Evolutionary conservation across 1,140 invertebrate species (phyloP).

Genomic region (Drosophila azteca): DNA sequence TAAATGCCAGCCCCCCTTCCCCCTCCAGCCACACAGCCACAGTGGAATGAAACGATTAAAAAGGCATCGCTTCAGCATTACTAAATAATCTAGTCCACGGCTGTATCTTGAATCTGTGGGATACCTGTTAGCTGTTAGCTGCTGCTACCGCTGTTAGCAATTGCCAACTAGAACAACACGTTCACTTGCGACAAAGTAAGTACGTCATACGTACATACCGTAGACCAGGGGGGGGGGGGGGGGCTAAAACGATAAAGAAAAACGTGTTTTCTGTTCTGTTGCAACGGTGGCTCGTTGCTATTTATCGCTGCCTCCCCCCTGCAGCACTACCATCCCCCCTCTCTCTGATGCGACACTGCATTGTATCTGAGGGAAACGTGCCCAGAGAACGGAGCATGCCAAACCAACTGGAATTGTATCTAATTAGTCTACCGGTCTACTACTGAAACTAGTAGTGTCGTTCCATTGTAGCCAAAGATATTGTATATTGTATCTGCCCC

Average conservation of each 20-base stretch:
- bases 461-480: conserved; percentile 5
- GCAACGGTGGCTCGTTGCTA: conserved; percentile 63
- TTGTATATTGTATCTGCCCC: conserved; percentile 4
- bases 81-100: too few relatives aligned
- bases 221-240: not conserved
- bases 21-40: not conserved
- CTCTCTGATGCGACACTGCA: not conserved
- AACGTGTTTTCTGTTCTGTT: conserved; percentile 78
- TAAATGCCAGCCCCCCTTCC: not conserved
- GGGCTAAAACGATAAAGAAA: conserved; percentile 58
- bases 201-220: conserved; percentile 37
- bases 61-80: too few relatives aligned
- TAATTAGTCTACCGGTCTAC: conserved; percentile 75
- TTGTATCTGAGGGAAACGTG: conserved; percentile 64
- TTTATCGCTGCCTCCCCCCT: conserved; percentile 56
- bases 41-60: conserved; percentile 24
- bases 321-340: not conserved
- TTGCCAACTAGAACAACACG: conserved; percentile 80
- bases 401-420: conserved; percentile 77
- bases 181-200: conserved; percentile 74
- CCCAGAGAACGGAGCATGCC: conserved; percentile 69
- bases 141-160: conserved; percentile 50
- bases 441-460: conserved; percentile 11
- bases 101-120: conserved; percentile 33
- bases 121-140: conserved; percentile 56